Base-by-base conservation (phyloP, 2,888 invertebrate species). In the Diogma glabrata region DNA sequence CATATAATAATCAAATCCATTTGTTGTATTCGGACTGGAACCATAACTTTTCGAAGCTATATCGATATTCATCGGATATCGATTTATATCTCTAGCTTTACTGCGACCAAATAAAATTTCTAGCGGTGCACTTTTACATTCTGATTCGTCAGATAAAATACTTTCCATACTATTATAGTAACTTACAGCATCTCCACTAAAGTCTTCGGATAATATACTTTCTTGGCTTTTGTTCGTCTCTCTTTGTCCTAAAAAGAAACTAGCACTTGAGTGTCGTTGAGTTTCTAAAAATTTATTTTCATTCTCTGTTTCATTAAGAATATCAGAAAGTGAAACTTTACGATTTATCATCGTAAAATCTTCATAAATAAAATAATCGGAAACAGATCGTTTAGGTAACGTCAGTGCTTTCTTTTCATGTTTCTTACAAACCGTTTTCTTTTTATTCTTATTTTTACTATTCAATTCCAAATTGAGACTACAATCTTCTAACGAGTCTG, bases 111-210 rank as follows among this genome's bases (percentile, higher is more conserved):
- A 83, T 1, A 84, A 64, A 64, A 81, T 79, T 65, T 86, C 87
- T 28, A 87, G 64, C 0, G 87, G 87, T 1, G 86, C 87, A 51
- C 85, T 85, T 65, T 84, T 84, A 6, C 84, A 86, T 58, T 83
- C 83, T 0, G 84, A 85, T 56, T 87, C 87, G 64, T 87, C 88
- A 1, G 87, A 87, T 0, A 88, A 64, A 5, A 89, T 80, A 60
- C 87, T 87, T 63, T 88, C 88, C 60, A 87, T 75, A 52, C 87
- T 87, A 60, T 84, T 83, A 61, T 84, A 85, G 60, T 82, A 83
- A 53, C 79, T 72, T 58, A 76, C 77, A 50, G 79, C 78, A 16
- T 57, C 57, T 17, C 72, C 72, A 47, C 77, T 69, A 57, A 79
- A 78, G 57, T 85, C 85, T 56, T 84, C 84, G 1, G 86, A 86